Evolutionary conservation across 2,113 vertebrate species (phyloP).

Genomic region (Eublepharis macularius): DNA sequence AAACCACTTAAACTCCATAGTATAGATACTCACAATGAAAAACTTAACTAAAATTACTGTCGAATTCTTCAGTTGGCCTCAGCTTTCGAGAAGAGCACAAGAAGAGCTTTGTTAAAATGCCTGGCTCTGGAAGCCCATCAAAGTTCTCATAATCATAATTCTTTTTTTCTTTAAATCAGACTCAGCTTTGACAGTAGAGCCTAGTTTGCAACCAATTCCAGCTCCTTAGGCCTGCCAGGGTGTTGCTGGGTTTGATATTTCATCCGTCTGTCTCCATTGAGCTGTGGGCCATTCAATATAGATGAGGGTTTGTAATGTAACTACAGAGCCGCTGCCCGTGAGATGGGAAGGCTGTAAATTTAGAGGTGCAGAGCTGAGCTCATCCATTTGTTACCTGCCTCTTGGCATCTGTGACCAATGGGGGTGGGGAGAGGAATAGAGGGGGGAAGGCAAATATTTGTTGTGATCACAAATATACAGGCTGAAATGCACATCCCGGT

Average conservation of each 20-base stretch:
- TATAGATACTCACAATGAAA: not conserved
- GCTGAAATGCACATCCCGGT: not conserved
- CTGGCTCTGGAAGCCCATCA: not conserved
- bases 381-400: not conserved
- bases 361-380: not conserved
- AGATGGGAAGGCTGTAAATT: not conserved
- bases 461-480: not conserved
- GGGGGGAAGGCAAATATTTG: not conserved
- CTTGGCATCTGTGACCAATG: not conserved
- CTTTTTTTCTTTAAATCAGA: not conserved
- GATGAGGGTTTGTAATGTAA: conserved; percentile 14
- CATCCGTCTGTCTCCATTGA: not conserved
- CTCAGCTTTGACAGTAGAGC: not conserved
- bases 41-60: not conserved
- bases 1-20: too few relatives aligned
- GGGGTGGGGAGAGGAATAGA: not conserved
- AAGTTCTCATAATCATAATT: not conserved
- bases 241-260: conserved; percentile 25
- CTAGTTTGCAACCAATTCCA: not conserved
- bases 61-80: not conserved
- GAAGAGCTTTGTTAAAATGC: not conserved
- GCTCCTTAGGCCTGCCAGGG: not conserved
- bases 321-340: not conserved
- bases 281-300: conserved; percentile 22
- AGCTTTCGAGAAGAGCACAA: not conserved